A percentile compares a stretch with the other conserved stretches of the same genome.
Evolutionary conservation across 1,140 invertebrate genomes (phyloP).

Genomic region (Lethocerus indicus): DNA sequence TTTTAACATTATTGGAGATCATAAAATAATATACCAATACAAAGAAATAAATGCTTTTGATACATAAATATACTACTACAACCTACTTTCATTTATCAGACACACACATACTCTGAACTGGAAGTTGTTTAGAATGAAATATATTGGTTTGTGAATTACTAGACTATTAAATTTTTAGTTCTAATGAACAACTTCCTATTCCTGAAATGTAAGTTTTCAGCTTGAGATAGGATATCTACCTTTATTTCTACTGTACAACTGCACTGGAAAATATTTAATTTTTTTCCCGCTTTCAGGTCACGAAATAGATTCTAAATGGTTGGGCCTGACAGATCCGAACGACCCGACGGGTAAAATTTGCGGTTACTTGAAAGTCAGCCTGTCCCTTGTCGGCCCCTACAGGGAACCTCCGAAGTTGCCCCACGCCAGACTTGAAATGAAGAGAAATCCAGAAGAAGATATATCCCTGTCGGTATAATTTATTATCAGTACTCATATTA

Average conservation of each 20-base stretch:
- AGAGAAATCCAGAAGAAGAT: not conserved
- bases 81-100: not conserved
- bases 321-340: slow-evolving; percentile 1
- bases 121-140: not conserved
- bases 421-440: slow-evolving; percentile 2
- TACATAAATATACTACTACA: not conserved
- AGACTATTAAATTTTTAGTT: not conserved
- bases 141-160: not conserved
- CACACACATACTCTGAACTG: not conserved
- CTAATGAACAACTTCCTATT: not conserved
- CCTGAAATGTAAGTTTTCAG: not conserved
- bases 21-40: not conserved
- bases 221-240: not conserved
- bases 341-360: slow-evolving; percentile 1
- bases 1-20: not conserved
- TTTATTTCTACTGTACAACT: not conserved
- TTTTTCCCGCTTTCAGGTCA: not conserved
- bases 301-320: not conserved
- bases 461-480: not conserved
- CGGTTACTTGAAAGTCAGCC: slow-evolving; percentile 2
- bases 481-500: too few relatives aligned
- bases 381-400: too few relatives aligned
- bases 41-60: not conserved
- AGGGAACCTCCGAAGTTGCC: too few relatives aligned
- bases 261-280: not conserved